phyloP scores from a whole-genome alignment of 2,113 vertebrate species.

The Hydrochoerus hydrochaeris region DNA sequence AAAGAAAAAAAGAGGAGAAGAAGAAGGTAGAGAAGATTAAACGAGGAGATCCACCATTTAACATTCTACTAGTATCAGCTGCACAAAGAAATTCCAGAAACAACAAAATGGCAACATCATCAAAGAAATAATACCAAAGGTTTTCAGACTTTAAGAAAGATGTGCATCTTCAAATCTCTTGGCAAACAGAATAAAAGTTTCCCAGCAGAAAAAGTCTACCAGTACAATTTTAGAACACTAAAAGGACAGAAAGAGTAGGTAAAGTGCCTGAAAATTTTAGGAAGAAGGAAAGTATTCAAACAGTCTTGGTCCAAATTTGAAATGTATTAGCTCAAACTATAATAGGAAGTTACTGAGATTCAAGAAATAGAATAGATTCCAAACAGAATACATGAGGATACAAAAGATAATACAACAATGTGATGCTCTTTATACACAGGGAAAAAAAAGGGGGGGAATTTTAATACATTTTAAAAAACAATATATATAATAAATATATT shows the following conservation, averaged over 20 bases:
- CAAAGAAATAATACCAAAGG: background rate
- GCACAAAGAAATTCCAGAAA: background rate
- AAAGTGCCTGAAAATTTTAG: background rate
- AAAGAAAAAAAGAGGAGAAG: background rate
- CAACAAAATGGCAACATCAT: background rate
- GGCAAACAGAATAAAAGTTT: background rate
- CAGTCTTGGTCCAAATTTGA: background rate
- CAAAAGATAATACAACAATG: background rate
- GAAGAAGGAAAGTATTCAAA: background rate
- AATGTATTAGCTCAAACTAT: background rate
- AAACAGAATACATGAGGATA: background rate
- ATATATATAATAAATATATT: background rate
- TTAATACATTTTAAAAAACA: background rate
- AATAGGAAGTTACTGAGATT: background rate
- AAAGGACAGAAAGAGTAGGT: background rate
- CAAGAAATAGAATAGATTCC: background rate
- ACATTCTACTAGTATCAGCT: background rate
- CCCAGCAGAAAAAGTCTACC: background rate
- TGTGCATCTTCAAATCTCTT: background rate
- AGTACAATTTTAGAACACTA: background rate
- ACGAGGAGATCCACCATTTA: background rate
- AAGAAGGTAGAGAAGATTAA: accelerated
- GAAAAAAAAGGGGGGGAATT: background rate
- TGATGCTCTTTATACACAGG: background rate
- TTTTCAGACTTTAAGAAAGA: background rate